Evolutionary conservation across 2,113 vertebrate species (phyloP).

Genomic region (Corapipo altera): DNA sequence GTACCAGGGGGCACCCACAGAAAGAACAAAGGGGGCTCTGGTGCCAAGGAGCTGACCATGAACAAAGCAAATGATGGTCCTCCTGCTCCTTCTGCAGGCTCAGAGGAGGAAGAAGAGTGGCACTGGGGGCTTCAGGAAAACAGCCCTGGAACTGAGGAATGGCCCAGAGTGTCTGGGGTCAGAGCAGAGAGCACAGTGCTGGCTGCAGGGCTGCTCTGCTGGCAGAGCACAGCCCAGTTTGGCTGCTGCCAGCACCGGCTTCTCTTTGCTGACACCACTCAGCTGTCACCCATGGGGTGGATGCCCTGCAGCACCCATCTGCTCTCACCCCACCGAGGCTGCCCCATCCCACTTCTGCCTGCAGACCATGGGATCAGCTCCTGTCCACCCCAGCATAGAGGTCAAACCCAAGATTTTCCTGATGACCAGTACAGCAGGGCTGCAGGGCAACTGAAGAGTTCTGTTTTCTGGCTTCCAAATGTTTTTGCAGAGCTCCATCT

Average conservation of each 20-base stretch:
- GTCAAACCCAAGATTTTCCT: background rate
- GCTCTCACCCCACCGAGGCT: background rate
- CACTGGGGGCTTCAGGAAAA: background rate
- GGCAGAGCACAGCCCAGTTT: background rate
- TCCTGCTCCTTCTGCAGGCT: background rate
- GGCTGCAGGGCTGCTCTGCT: background rate
- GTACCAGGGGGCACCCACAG: background rate
- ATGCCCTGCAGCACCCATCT: fast-evolving
- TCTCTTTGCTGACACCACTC: background rate
- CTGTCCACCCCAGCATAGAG: background rate
- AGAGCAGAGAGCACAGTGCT: background rate
- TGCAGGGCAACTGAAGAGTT: background rate
- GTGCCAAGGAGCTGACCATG: background rate
- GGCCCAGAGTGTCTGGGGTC: background rate
- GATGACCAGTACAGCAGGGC: background rate
- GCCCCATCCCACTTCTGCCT: background rate
- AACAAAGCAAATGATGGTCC: background rate
- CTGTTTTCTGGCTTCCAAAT: background rate
- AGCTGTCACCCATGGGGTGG: fast-evolving
- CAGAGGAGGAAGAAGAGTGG: background rate
- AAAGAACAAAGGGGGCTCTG: fast-evolving
- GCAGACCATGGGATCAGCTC: background rate
- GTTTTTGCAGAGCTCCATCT: constrained; percentile 66
- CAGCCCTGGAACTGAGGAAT: background rate
- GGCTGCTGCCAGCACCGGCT: fast-evolving